Conservation (phyloP, 2,113 vertebrate genomes). For the Regulus satrapa region DNA sequence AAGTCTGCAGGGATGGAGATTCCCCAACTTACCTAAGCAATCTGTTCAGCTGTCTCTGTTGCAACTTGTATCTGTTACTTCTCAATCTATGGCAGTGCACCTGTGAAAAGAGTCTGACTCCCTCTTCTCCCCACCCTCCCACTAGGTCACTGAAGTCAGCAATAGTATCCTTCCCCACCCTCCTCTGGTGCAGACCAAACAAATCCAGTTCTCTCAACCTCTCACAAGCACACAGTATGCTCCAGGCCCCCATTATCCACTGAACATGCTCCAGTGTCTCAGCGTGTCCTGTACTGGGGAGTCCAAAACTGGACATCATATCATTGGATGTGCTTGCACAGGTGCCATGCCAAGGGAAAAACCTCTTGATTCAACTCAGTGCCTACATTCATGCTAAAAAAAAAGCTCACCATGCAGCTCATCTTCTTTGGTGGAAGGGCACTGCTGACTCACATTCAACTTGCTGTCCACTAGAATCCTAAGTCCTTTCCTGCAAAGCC, state of each 20-base stretch:
- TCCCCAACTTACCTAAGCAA: neutral
- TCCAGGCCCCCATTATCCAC: neutral
- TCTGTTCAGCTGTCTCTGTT: neutral
- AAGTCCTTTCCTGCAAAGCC: neutral
- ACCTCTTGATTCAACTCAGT: neutral
- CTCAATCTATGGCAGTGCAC: neutral
- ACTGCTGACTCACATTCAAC: neutral
- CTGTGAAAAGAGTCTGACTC: neutral
- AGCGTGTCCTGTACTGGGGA: neutral
- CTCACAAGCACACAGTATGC: neutral
- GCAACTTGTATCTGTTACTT: neutral
- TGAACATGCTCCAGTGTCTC: neutral
- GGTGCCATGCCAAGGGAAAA: neutral
- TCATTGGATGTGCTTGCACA: fast-evolving
- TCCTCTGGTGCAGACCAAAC: neutral
- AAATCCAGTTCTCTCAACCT: neutral
- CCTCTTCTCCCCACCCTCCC: neutral
- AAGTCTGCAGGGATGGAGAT: constrained; percentile 2
- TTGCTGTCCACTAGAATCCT: neutral
- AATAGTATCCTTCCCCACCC: neutral
- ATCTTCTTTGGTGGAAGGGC: neutral
- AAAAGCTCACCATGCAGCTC: fast-evolving
- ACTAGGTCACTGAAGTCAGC: neutral
- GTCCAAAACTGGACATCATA: neutral
- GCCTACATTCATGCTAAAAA: neutral